These are phyloP conservation scores for Germaria angustata DNA, from an alignment of 2,888 invertebrate species.

Conservation along the genomic window DNA sequence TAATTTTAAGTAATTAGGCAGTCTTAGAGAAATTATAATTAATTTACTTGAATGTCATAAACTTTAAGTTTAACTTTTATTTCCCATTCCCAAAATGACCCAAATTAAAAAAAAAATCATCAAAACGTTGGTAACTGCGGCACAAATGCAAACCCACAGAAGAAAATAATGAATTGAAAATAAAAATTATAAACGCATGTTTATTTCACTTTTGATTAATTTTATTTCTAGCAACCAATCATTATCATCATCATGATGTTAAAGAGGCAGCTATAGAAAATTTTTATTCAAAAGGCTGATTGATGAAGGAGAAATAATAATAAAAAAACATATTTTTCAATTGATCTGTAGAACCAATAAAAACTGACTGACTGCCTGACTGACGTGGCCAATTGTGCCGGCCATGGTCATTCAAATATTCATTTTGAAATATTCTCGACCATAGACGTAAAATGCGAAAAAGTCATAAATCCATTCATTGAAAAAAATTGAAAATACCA, in stretches of 20 bases:
- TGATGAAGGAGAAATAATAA: background rate
- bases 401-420: slow-evolving; percentile 34
- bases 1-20: too few species aligned
- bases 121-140: background rate
- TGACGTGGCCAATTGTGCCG: slow-evolving; percentile 43
- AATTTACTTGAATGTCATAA: too few species aligned
- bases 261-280: background rate
- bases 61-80: too few species aligned
- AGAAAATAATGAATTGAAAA: background rate
- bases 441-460: slow-evolving; percentile 14
- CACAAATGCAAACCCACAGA: background rate
- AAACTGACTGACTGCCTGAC: slow-evolving; percentile 22
- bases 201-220: slow-evolving; percentile 21
- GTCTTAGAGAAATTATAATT: too few species aligned
- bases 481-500: slow-evolving; percentile 8
- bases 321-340: slow-evolving; percentile 13
- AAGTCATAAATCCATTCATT: slow-evolving; percentile 34
- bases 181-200: slow-evolving; percentile 14
- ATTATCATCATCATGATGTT: background rate
- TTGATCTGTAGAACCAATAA: slow-evolving; percentile 49
- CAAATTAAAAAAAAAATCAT: slow-evolving; percentile 8
- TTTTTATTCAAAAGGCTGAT: background rate
- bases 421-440: slow-evolving; percentile 13
- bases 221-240: slow-evolving; percentile 20
- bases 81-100: background rate